A percentile compares a stretch with the other conserved stretches of the same genome.
Conservation (phyloP, 2,797 vertebrate genomes). For the Chloroceryle amazona region DNA sequence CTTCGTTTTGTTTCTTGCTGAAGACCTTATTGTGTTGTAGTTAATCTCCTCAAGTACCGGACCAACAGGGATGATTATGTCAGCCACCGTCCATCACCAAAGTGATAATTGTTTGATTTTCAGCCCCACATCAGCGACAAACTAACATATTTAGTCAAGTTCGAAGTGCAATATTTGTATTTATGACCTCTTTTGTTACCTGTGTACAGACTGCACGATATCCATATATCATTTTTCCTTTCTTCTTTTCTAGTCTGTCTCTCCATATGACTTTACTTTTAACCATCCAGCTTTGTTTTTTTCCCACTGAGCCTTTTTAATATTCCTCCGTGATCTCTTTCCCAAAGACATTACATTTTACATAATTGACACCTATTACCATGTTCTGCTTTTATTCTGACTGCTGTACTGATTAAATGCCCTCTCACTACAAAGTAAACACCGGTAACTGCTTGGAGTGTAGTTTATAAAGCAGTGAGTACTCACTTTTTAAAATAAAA, state of each 20-base stretch:
- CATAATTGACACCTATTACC: not conserved
- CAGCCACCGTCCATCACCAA: too few species aligned
- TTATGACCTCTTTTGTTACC: not conserved
- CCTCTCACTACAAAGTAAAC: not conserved
- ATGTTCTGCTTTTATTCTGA: not conserved
- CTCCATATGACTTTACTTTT: not conserved
- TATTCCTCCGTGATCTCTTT: not conserved
- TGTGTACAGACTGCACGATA: not conserved
- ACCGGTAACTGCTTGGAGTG: not conserved
- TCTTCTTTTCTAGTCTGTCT: not conserved
- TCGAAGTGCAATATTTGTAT: not conserved
- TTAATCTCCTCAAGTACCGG: too few species aligned
- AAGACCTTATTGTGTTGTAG: too few species aligned
- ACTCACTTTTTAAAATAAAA: not conserved
- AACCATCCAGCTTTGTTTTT: not conserved
- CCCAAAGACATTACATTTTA: not conserved
- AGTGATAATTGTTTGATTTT: too few species aligned
- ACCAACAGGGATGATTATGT: too few species aligned
- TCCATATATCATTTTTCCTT: not conserved
- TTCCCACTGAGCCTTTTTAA: not conserved
- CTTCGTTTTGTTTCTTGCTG: too few species aligned
- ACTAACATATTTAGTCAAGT: not conserved
- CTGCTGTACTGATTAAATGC: not conserved
- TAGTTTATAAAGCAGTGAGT: not conserved
- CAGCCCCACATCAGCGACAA: too few species aligned